Evolutionary conservation across 2,888 invertebrate genomes (phyloP), one percentile per base, ranked within the genome.

Genomic region (Petrolisthes manimaculis): DNA sequence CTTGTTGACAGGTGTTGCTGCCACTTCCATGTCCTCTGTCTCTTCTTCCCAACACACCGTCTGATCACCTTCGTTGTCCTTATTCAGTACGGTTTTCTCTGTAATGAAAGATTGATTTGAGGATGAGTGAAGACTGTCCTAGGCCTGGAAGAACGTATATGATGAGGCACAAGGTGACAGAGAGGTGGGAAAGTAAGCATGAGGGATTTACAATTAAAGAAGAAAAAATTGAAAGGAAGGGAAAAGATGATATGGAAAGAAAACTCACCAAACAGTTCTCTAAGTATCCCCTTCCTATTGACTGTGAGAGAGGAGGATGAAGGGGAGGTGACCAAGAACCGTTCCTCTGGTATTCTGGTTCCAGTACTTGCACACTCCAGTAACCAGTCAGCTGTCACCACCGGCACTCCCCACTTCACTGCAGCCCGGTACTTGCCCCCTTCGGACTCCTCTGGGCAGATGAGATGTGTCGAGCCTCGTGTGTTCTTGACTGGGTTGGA

Each of bases 391-490:
- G 95, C 95, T 0, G 93, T 95, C 0, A 98, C 96, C 0, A 96
- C 96, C 0, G 97, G 97, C 88, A 97, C 93, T 14, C 95, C 95
- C 98, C 98, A 98, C 93, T 96, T 97, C 92, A 61, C 21, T 54
- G 89, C 85, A 37, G 89, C 97, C 74, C 94, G 94, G 92, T 96
- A 96, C 92, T 98, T 98, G n/a, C 93, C 92, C 0, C 97, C 97
- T n/a, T 71, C 71, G 37, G 94, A 94, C 0, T 96, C 94, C 0
- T 94, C 94, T 5, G 95, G 95, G 91, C 96, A 96, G 4, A 98
- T 94, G 0, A 98, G 94, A 93, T 98, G 96, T 0, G 98, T 98
- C 0, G 96, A 96, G 0, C 95, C 95, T 0, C 94, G 91, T 0
- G 95, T 94, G 77, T 93, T 93, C 77, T 93, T 93, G n/a, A 93